A percentile compares a stretch with the other conserved stretches of the same genome.
Conservation (phyloP, 2,888 invertebrate species). For the Aleiodes leptofemur region DNA sequence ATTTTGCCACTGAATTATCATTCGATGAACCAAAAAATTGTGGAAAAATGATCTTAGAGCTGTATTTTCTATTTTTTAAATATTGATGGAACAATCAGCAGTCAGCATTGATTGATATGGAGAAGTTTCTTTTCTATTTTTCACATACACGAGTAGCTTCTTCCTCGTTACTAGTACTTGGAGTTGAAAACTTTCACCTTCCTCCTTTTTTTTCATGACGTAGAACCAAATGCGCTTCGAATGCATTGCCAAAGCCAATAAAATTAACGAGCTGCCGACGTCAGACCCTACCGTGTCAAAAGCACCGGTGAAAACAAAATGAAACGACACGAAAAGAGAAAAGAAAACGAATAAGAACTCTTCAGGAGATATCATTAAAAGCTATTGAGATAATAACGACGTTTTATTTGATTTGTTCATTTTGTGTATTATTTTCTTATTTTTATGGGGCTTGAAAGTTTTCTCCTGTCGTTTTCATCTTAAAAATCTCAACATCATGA, state of each 20-base stretch:
- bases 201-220: constrained; percentile 37
- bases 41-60: neutral
- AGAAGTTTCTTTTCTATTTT: constrained; percentile 6
- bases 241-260: constrained; percentile 51
- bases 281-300: constrained; percentile 21
- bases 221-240: constrained; percentile 39
- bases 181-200: constrained; percentile 55
- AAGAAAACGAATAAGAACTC: neutral
- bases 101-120: constrained; percentile 39
- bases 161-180: constrained; percentile 49
- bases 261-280: constrained; percentile 53
- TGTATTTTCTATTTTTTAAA: constrained; percentile 3
- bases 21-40: neutral
- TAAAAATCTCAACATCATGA: constrained; percentile 21
- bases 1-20: neutral
- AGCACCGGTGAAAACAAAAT: constrained; percentile 37
- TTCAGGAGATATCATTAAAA: constrained; percentile 4
- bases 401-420: constrained; percentile 16
- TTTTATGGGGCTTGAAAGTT: neutral
- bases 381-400: constrained; percentile 31
- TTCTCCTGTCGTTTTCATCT: constrained; percentile 45
- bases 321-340: neutral
- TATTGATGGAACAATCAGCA: neutral
- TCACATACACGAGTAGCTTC: constrained; percentile 41
- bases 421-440: constrained; percentile 18